Evolutionary conservation across 2,797 vertebrate genomes (phyloP), one percentile per base, ranked within the genome.

Genomic region (Ctenochaetus hawaiiensis): DNA sequence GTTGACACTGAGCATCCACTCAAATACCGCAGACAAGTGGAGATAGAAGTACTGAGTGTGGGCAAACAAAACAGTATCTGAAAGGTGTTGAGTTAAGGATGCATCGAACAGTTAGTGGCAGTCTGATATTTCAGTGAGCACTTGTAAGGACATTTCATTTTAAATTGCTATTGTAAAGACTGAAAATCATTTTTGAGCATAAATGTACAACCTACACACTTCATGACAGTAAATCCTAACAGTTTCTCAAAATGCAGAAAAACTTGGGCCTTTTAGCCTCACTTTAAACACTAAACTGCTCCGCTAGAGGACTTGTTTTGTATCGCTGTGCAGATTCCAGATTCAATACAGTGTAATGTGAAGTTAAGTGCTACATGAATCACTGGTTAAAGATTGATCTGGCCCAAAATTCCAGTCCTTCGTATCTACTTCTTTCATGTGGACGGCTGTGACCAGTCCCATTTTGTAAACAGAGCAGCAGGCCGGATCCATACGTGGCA

Each of bases 1-100:
- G 86, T 96, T 96, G 34, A 90, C 8, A 1, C 92, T 92, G 58
- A 96, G 90, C 48, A 89, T 89, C 95, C 95, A 96, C 85, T 96
- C 95, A 57, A 95, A 95, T 7, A 96, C 52, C 4, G 95, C 95
- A 4, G 94, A 87, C 57, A 94, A 4, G 66, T 95, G 95, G 3
- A 43, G 0, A 67, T 91, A 94, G 5, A 72, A 67, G 68, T 89
- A 85, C 0, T 85, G 26, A 0, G 84, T 10, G 73, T 94, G 94
- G 34, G 51, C 4, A 44, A 92, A 96, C 57, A 94, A 73, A 41
- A 95, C 30, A 0, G 82, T 83, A 41, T 96, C 95, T 96, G 91
- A 67, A 43, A 23, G 54, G 48, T 41, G 45, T 60, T 2, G 17
- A 20, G 90, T 94, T 85, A 94, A 93, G 90, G 89, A 77, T 62